Percentiles rank a stretch among this genome's conserved stretches.
These are phyloP conservation scores for Cheilosia variabilis DNA, from an alignment of 2,888 invertebrate species.

Conservation along the genomic window DNA sequence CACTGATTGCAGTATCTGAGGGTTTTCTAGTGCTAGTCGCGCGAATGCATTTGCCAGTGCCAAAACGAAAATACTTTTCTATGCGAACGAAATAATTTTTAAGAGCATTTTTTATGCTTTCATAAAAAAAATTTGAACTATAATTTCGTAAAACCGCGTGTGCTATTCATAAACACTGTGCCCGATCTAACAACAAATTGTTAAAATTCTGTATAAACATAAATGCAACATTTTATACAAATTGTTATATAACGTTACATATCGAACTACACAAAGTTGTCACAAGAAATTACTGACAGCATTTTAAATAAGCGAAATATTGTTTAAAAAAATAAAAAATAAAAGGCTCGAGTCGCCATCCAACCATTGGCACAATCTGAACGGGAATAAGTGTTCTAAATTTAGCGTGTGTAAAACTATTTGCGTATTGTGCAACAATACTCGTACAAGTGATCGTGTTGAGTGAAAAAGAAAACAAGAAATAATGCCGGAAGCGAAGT, in stretches of 20 bases:
- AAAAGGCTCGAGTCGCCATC: not conserved
- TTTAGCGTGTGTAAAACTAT: slow-evolving; percentile 52
- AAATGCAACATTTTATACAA: slow-evolving; percentile 28
- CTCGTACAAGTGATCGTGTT: not conserved
- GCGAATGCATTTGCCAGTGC: slow-evolving; percentile 68
- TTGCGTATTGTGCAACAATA: slow-evolving; percentile 69
- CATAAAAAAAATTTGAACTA: not conserved
- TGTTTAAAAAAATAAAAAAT: slow-evolving; percentile 7
- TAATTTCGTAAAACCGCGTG: not conserved
- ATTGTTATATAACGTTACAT: slow-evolving; percentile 55
- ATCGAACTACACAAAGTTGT: not conserved
- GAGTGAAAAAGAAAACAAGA: slow-evolving; percentile 31
- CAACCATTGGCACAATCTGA: slow-evolving; percentile 20
- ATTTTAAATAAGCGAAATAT: slow-evolving; percentile 36
- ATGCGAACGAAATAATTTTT: slow-evolving; percentile 25
- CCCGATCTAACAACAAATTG: not conserved
- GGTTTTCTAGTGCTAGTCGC: slow-evolving; percentile 63
- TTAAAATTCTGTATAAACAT: slow-evolving; percentile 46
- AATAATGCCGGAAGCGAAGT: slow-evolving; percentile 80
- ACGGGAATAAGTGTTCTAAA: slow-evolving; percentile 49
- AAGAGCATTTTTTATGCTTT: slow-evolving; percentile 23
- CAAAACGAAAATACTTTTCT: slow-evolving; percentile 56
- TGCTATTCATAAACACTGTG: slow-evolving; percentile 21
- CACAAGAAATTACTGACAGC: slow-evolving; percentile 38
- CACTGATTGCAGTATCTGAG: slow-evolving; percentile 66